Percentiles rank a stretch among this genome's conserved stretches.
phyloP scores from a whole-genome alignment of 2,113 vertebrate genomes.

The Egretta garzetta region DNA sequence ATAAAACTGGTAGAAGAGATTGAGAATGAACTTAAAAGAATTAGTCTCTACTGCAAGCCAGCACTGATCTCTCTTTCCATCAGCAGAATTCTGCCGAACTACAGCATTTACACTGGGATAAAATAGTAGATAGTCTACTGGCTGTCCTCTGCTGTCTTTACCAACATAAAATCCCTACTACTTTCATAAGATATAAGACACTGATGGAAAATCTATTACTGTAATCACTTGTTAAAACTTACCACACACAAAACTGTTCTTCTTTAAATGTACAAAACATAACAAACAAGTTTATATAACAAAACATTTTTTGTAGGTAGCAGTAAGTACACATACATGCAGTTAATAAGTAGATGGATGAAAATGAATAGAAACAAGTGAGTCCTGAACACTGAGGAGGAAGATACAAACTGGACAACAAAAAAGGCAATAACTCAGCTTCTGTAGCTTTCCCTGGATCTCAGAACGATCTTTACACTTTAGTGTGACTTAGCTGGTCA shows the following conservation, averaged over 20 bases:
- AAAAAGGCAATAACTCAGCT: not conserved
- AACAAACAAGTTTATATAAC: not conserved
- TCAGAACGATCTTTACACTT: not conserved
- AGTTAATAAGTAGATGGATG: not conserved
- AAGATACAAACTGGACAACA: not conserved
- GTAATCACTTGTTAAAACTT: not conserved
- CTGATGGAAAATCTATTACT: not conserved
- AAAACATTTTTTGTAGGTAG: not conserved
- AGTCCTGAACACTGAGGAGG: not conserved
- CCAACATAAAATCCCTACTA: not conserved
- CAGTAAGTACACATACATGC: not conserved
- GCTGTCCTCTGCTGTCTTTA: not conserved
- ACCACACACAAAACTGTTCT: not conserved
- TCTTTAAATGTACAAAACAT: not conserved
- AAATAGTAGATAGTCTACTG: not conserved
- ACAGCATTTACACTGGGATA: not conserved
- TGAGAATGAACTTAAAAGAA: not conserved
- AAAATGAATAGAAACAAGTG: not conserved
- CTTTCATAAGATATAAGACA: not conserved
- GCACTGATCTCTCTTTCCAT: not conserved
- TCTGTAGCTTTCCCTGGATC: not conserved
- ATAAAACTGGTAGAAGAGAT: not conserved
- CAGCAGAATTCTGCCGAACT: not conserved
- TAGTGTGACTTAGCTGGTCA: not conserved
- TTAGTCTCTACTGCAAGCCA: not conserved